Base-by-base conservation (phyloP, 2,113 vertebrate genomes). In the Xiphophorus hellerii region DNA sequence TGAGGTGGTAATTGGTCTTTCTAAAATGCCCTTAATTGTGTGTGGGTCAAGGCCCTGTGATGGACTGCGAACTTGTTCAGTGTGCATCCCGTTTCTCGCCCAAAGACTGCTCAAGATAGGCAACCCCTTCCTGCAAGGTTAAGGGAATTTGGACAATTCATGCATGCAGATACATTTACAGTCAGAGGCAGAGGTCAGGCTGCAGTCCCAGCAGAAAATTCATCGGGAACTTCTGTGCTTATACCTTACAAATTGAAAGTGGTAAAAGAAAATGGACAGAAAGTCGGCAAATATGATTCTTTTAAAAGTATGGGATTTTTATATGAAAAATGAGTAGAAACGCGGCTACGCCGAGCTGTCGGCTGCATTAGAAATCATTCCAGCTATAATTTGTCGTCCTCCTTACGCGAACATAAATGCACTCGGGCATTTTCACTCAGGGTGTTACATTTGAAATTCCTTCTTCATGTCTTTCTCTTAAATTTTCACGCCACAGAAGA, bases 401-500 rank as follows among this genome's bases (percentile, higher is more conserved):
- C 68, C 71, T 35, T 37, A 48, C 69, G 62, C 76, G 74, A 83
- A 82, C 73, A 61, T 71, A 68, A 82, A 86, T 69, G 54, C 37
- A 15, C 28, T 44, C 7, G 25, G 68, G 42, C 35, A 67, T 71
- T 74, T 63, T 85, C 68, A 61, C 66, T 14, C 3, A 12, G 69
- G 22, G 29, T 76, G 17, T 84, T 82, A 62, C 79, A 25, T 69
- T 68, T 42, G 51, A 74, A 73, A 81, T 69, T 73, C 76, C 54
- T 12, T 62, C 63, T 58, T 80, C 66, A 72, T 28, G 33, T 69
- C 48, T 74, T 73, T 74, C 72, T 68, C 2, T 84, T 80, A 25
- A 66, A 74, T 85, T 74, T 78, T 67, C 62, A 28, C 62, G 15
- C 69, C 75, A 15, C 87, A 96, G 95, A 96, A 96, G 87, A 96